Evolutionary conservation across 30 jellyfish, hydroid and myxozoan species (phyloP).

Genomic region (Turritopsis rubra): DNA sequence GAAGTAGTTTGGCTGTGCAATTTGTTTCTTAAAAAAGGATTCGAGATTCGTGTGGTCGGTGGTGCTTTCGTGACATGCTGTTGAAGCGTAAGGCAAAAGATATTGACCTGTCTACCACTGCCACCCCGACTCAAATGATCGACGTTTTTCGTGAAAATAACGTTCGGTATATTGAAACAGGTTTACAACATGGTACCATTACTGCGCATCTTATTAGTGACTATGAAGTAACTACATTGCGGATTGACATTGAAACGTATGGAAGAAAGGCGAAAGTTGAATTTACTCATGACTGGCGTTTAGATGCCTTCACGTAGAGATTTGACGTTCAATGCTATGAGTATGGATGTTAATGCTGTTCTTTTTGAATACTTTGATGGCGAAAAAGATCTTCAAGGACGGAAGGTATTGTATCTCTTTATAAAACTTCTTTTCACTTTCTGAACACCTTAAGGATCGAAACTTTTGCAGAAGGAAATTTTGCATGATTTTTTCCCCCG

Average conservation of each 20-base stretch:
- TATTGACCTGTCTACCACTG: slow-evolving; percentile 90
- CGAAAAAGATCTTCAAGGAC: slow-evolving; percentile 47
- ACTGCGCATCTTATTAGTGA: slow-evolving; percentile 82
- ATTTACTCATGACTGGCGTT: slow-evolving; percentile 89
- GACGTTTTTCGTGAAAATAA: slow-evolving; percentile 35
- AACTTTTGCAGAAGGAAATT: background rate
- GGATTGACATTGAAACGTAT: slow-evolving; percentile 84
- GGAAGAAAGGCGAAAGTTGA: slow-evolving; percentile 97
- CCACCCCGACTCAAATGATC: slow-evolving; percentile 94
- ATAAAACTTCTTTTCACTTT: background rate
- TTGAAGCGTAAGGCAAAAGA: slow-evolving; percentile 77
- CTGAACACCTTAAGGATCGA: too few species aligned
- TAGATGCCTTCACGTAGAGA: slow-evolving; percentile 98
- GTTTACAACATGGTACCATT: slow-evolving; percentile 97
- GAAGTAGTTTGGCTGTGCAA: slow-evolving; percentile 26
- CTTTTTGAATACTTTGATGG: slow-evolving; percentile 94
- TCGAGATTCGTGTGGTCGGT: slow-evolving; percentile 84
- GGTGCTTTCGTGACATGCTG: slow-evolving; percentile 95
- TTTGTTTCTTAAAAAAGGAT: slow-evolving; percentile 49
- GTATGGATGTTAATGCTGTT: slow-evolving; percentile 78
- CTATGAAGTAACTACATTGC: slow-evolving; percentile 90
- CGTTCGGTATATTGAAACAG: slow-evolving; percentile 85
- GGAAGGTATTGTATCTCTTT: slow-evolving; percentile 31
- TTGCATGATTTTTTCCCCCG: too few species aligned
- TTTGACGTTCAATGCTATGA: slow-evolving; percentile 94